phyloP scores from a whole-genome alignment of 2,113 vertebrate species.

The Cebidichthys violaceus region DNA sequence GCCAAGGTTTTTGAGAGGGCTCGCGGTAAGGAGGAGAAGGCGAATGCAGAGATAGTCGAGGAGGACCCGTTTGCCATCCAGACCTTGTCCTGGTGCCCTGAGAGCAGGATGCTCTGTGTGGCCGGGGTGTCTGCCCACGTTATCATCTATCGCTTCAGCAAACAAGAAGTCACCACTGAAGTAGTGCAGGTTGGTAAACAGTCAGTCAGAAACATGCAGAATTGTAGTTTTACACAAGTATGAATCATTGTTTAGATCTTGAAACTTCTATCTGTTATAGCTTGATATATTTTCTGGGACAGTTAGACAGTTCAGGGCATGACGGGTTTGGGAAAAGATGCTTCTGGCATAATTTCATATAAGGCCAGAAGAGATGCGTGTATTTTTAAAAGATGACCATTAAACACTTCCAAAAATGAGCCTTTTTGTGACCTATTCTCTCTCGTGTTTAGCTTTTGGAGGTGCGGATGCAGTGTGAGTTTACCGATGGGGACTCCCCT shows the following conservation, averaged over 20 bases:
- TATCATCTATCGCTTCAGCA: conserved; percentile 97
- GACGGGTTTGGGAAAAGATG: background rate
- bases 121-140: conserved; percentile 96
- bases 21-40: conserved; percentile 92
- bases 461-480: conserved; percentile 92
- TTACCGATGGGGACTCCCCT: conserved; percentile 90
- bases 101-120: conserved; percentile 95
- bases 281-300: background rate
- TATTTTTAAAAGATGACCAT: background rate
- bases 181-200: conserved; percentile 87
- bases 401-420: background rate
- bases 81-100: conserved; percentile 96
- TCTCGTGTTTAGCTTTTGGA: conserved; percentile 89
- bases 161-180: conserved; percentile 93
- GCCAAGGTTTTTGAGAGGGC: conserved; percentile 98
- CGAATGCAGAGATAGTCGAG: conserved; percentile 92
- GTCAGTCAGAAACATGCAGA: background rate
- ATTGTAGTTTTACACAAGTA: background rate
- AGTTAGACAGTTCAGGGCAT: background rate
- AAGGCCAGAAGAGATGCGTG: background rate
- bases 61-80: conserved; percentile 99
- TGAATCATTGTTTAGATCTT: background rate
- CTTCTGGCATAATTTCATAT: background rate
- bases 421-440: background rate
- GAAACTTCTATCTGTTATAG: background rate